Conservation (phyloP, 2,113 vertebrate genomes). For the Phylloscopus trochiloides region DNA sequence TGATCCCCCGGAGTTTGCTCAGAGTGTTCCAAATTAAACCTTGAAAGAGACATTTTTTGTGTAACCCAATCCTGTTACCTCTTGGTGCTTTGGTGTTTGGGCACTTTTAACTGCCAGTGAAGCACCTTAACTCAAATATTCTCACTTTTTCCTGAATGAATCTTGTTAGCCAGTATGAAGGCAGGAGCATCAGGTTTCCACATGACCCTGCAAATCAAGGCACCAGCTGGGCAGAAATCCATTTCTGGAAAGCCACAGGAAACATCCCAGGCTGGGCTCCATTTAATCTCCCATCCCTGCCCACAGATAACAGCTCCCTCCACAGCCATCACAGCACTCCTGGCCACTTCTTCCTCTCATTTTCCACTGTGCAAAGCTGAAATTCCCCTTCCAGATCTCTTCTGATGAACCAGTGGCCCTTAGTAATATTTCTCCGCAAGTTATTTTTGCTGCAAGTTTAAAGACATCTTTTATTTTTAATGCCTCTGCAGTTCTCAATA, state of each 20-base stretch:
- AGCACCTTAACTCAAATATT: not conserved
- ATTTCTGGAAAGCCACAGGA: not conserved
- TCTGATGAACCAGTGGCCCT: not conserved
- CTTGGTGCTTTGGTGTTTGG: not conserved
- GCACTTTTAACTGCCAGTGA: not conserved
- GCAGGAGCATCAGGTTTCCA: not conserved
- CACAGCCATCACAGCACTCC: not conserved
- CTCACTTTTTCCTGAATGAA: not conserved
- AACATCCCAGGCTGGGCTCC: not conserved
- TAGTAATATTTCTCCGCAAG: not conserved
- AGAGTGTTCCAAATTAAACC: not conserved
- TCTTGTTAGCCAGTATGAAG: not conserved
- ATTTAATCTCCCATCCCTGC: not conserved
- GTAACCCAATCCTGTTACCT: not conserved
- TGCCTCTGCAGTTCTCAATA: not conserved
- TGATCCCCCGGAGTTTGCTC: not conserved
- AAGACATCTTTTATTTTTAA: not conserved
- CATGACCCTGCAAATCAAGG: not conserved
- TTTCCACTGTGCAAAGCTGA: not conserved
- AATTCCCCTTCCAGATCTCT: not conserved
- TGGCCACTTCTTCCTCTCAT: not conserved
- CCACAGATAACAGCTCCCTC: not conserved
- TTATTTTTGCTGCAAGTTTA: slow-evolving; percentile 15
- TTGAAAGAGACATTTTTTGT: not conserved
- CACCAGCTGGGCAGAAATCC: not conserved